Evolutionary conservation across 2,797 vertebrate genomes (phyloP), one percentile per base, ranked within the genome.

Genomic region (Propithecus perrieri): DNA sequence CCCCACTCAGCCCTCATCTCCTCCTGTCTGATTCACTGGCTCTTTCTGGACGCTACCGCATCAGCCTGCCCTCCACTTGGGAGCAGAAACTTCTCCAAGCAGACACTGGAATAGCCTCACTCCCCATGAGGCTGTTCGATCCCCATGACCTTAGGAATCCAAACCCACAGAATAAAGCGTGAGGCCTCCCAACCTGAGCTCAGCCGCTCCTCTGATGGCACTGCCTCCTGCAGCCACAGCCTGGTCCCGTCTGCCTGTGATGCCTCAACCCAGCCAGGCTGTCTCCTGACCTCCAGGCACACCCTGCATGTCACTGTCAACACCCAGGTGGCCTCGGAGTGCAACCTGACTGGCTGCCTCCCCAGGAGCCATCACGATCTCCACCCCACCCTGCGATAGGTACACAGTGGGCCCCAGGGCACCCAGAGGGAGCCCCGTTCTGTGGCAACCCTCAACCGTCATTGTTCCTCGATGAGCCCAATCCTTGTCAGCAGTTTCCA

Each of bases 61-160:
- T 38, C 5, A 7, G 55, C 26, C 76, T 1, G 1, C 7, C 26
- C 75, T 4, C 6, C 17, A 14, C 57, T 2, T 0, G 0, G 6
- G 41, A 22, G 35, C 35, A 48, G 33, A 3, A 38, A 2, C 65
- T 17, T 59, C 20, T 41, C 53, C 43, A 35, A 41, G 28, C 30
- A 7, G 48, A 59, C 33, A 30, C 3, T 0, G 0, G 71, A 41
- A 61, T 0, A 30, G 26, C 9, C 24, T 35, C 0, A 0, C 48
- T 61, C 17, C 4, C 17, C 4, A 13, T 0, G 17, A 91, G 35
- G 61, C 7, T 28, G 4, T 30, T 26, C 0, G 0, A 5, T 2
- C 33, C 69, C 57, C 3, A 1, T 4, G 59, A 30, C 59, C 13
- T 33, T 15, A 59, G 50, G n/a, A 38, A 14, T 59, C 38, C 15